These are phyloP conservation scores for Brienomyrus longianalis DNA, from an alignment of 2,113 vertebrate genomes.

Conservation along the genomic window DNA sequence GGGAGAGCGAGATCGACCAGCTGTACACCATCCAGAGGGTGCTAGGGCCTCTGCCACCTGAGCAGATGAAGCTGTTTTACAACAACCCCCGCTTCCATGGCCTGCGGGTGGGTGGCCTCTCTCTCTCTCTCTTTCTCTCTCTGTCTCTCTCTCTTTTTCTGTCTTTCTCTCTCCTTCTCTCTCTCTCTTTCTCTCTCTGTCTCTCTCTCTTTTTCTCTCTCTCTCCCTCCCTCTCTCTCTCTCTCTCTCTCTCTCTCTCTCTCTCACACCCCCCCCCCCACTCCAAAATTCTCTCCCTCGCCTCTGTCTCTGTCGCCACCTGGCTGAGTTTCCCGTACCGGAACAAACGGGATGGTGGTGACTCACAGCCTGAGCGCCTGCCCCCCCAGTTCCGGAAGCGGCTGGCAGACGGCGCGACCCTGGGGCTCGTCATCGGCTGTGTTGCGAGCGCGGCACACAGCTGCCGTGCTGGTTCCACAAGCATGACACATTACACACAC, in stretches of 20 bases:
- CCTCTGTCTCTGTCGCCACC: neutral
- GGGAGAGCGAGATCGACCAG: conserved; percentile 98
- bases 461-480: neutral
- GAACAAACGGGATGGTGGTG: conserved; percentile 50
- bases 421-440: neutral
- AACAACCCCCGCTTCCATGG: conserved; percentile 97
- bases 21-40: conserved; percentile 99
- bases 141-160: neutral
- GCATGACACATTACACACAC: neutral
- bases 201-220: no score
- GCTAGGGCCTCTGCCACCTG: conserved; percentile 87
- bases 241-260: no score
- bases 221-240: no score
- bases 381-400: neutral
- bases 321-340: conserved; percentile 42
- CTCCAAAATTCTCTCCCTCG: conserved; percentile 2
- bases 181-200: no score
- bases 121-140: neutral
- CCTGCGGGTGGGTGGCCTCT: conserved; percentile 67
- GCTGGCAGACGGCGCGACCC: neutral
- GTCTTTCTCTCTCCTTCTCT: neutral
- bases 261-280: neutral
- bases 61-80: conserved; percentile 99
- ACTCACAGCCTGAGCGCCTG: neutral
- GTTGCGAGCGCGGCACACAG: neutral